These are phyloP conservation scores for Lithophane semibrunnea DNA, from an alignment of 2,888 invertebrate genomes.

Conservation along the genomic window DNA sequence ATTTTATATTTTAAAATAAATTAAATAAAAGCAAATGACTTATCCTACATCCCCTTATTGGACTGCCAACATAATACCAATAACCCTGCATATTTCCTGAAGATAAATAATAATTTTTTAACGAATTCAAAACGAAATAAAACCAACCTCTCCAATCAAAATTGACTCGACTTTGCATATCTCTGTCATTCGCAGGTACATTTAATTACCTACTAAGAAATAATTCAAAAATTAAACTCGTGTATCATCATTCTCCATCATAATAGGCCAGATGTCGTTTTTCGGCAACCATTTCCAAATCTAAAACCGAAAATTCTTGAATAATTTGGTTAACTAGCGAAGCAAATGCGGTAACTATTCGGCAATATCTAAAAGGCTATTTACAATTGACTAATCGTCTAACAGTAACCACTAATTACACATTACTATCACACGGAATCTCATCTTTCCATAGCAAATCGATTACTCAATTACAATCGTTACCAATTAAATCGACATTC, in stretches of 20 bases:
- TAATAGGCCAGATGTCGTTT: constrained; percentile 3
- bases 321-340: constrained; percentile 7
- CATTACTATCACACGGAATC: constrained; percentile 46
- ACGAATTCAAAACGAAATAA: background rate
- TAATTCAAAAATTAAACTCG: background rate
- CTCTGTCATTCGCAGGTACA: background rate
- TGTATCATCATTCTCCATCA: background rate
- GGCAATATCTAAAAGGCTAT: constrained; percentile 22
- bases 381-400: constrained; percentile 39
- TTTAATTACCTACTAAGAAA: background rate
- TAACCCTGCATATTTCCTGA: too few relatives aligned
- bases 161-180: background rate
- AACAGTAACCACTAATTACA: constrained; percentile 46
- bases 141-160: background rate
- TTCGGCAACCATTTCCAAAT: constrained; percentile 15
- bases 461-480: constrained; percentile 34
- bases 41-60: too few relatives aligned
- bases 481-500: constrained; percentile 42
- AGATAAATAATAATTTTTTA: background rate
- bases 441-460: constrained; percentile 46
- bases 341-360: constrained; percentile 28
- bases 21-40: too few relatives aligned
- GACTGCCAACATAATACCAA: too few relatives aligned
- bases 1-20: too few relatives aligned
- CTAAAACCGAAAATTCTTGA: constrained; percentile 10